phyloP scores from a whole-genome alignment of 2,113 vertebrate genomes.

The Xyrauchen texanus region DNA sequence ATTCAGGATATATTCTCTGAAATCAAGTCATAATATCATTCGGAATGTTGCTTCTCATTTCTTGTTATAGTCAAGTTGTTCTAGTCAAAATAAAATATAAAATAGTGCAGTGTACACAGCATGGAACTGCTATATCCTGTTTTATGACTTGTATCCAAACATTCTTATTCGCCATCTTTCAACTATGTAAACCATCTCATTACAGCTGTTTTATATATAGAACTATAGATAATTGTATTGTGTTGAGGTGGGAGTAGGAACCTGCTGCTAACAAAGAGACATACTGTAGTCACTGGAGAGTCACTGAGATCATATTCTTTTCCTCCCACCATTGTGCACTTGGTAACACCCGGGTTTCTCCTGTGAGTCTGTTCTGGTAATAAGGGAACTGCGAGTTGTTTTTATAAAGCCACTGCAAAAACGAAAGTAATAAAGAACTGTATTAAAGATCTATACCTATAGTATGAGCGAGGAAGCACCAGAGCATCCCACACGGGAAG shows the following conservation, averaged over 20 bases:
- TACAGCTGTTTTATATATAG: not conserved
- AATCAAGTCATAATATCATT: no score
- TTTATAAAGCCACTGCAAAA: not conserved
- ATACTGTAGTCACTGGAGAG: not conserved
- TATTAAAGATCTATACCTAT: not conserved
- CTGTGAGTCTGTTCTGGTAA: not conserved
- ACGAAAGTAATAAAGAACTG: not conserved
- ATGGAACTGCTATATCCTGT: no score
- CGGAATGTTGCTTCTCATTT: no score
- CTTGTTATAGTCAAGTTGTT: no score
- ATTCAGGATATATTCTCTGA: no score
- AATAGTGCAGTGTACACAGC: no score
- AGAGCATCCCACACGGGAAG: no score
- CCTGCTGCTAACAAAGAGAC: not conserved
- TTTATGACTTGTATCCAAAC: no score
- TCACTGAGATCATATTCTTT: slow-evolving; percentile 19
- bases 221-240: not conserved
- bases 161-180: not conserved
- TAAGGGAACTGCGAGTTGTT: not conserved
- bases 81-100: no score
- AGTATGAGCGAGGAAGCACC: no score
- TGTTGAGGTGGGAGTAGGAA: not conserved
- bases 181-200: no score
- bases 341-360: not conserved
- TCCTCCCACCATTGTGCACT: slow-evolving; percentile 7